Evolutionary conservation across 2,888 invertebrate species (phyloP).

Genomic region (Nephrotoma flavescens): DNA sequence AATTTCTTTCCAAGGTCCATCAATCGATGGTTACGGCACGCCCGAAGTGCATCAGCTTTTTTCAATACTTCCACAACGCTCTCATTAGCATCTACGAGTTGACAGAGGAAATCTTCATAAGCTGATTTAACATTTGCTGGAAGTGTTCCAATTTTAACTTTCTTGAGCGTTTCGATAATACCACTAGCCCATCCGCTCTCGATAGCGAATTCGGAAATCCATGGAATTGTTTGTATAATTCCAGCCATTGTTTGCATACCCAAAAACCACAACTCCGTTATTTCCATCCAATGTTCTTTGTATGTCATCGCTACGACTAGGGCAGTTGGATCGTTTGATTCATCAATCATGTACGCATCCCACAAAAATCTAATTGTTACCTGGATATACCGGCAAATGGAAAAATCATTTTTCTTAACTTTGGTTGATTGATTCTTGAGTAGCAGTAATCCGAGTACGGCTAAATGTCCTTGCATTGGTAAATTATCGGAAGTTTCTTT

Average conservation of each 20-base stretch:
- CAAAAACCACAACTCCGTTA: constrained; percentile 83
- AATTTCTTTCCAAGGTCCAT: constrained; percentile 81
- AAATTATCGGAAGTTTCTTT: constrained; percentile 73
- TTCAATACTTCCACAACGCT: constrained; percentile 60
- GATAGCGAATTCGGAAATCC: constrained; percentile 81
- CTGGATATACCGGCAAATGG: constrained; percentile 78
- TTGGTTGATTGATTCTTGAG: constrained; percentile 70
- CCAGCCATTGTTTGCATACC: constrained; percentile 87
- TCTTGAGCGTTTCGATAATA: constrained; percentile 63
- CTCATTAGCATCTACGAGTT: constrained; percentile 66
- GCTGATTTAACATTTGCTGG: constrained; percentile 76
- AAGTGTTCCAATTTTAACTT: constrained; percentile 68
- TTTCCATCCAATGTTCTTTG: constrained; percentile 77
- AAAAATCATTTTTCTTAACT: constrained; percentile 76
- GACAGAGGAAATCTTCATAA: constrained; percentile 78
- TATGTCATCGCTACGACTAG: constrained; percentile 74
- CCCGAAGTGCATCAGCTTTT: constrained; percentile 66
- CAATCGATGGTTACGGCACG: constrained; percentile 72
- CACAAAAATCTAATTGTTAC: constrained; percentile 80
- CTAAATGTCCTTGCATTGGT: constrained; percentile 70
- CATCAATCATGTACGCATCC: constrained; percentile 85
- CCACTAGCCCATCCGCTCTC: constrained; percentile 92
- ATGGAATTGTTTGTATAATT: constrained; percentile 64
- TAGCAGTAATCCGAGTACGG: constrained; percentile 66
- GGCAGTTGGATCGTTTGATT: constrained; percentile 67